A percentile compares a stretch with the other conserved stretches of the same genome.
phyloP scores from a whole-genome alignment of 2,888 invertebrate species.

The Eupithecia vulgata region DNA sequence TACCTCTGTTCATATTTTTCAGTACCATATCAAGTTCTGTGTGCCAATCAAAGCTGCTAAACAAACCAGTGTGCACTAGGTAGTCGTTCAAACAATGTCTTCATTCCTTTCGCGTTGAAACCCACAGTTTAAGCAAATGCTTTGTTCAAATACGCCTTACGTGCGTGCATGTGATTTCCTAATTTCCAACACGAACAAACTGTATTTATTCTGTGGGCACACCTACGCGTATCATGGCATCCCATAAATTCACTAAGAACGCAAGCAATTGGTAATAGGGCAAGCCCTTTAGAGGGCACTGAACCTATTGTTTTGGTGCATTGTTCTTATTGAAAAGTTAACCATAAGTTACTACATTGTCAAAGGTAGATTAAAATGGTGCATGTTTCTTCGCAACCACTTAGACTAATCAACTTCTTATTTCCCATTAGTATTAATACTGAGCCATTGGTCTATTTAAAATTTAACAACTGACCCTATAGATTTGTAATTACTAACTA shows the following conservation, averaged over 20 bases:
- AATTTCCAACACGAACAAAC: conserved; percentile 28
- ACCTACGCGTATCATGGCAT: conserved; percentile 30
- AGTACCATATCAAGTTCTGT: neutral
- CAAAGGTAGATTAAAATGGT: neutral
- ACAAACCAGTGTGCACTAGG: conserved; percentile 13
- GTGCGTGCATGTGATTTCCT: conserved; percentile 33
- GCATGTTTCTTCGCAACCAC: neutral
- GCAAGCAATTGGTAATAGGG: conserved; percentile 46
- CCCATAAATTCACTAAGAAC: conserved; percentile 7
- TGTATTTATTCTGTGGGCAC: conserved; percentile 20
- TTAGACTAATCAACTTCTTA: neutral
- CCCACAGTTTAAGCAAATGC: conserved; percentile 24
- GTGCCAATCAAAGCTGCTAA: conserved; percentile 5
- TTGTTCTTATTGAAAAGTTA: neutral
- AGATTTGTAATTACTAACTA: neutral
- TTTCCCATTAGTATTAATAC: neutral
- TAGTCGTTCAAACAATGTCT: conserved; percentile 21
- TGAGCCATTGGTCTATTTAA: neutral
- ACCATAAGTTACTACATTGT: too few species aligned
- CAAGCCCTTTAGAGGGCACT: conserved; percentile 41
- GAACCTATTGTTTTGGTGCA: conserved; percentile 23
- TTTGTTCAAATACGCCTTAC: conserved; percentile 25
- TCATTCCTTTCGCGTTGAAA: conserved; percentile 19
- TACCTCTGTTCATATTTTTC: neutral
- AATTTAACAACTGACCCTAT: neutral